Percentiles rank a stretch among this genome's conserved stretches.
Conservation (phyloP, 2,113 vertebrate species). For the Platichthys flesus region DNA sequence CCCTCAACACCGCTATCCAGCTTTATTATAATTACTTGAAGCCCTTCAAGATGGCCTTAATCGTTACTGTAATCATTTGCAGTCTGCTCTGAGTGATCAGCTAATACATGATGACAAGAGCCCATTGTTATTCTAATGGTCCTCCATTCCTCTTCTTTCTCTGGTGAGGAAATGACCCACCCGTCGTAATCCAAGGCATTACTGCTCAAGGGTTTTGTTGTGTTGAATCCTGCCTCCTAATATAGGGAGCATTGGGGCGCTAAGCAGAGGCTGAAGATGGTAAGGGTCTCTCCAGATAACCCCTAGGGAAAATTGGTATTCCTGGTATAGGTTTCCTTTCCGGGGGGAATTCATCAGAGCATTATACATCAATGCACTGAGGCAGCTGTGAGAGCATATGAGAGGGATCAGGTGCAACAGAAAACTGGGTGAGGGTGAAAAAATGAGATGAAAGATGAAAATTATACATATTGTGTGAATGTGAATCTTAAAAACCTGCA, state of each 20-base stretch:
- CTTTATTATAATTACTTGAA: slow-evolving; percentile 33
- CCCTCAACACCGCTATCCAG: not conserved
- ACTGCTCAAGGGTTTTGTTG: slow-evolving; percentile 67
- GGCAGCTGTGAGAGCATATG: slow-evolving; percentile 21
- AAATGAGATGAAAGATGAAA: not conserved
- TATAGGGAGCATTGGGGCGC: slow-evolving; percentile 15
- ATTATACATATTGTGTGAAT: slow-evolving; percentile 7
- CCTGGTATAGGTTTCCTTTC: slow-evolving; percentile 17
- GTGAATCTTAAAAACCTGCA: not conserved
- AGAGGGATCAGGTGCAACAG: slow-evolving; percentile 17
- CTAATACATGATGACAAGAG: slow-evolving; percentile 26
- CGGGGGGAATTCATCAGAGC: slow-evolving; percentile 11
- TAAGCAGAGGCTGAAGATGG: slow-evolving; percentile 39
- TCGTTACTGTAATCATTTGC: slow-evolving; percentile 24
- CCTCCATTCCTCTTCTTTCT: slow-evolving; percentile 32
- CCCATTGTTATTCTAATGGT: slow-evolving; percentile 51
- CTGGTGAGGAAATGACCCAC: slow-evolving; percentile 64
- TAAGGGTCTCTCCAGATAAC: slow-evolving; percentile 42
- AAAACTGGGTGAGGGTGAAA: not conserved
- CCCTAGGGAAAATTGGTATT: slow-evolving; percentile 23
- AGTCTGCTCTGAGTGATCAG: slow-evolving; percentile 6
- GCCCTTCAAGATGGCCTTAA: slow-evolving; percentile 22
- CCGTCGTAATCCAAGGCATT: slow-evolving; percentile 57
- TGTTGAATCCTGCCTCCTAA: slow-evolving; percentile 46
- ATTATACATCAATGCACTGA: slow-evolving; percentile 27